Evolutionary conservation across 2,797 vertebrate genomes (phyloP).

Genomic region (Danio tinwini): DNA sequence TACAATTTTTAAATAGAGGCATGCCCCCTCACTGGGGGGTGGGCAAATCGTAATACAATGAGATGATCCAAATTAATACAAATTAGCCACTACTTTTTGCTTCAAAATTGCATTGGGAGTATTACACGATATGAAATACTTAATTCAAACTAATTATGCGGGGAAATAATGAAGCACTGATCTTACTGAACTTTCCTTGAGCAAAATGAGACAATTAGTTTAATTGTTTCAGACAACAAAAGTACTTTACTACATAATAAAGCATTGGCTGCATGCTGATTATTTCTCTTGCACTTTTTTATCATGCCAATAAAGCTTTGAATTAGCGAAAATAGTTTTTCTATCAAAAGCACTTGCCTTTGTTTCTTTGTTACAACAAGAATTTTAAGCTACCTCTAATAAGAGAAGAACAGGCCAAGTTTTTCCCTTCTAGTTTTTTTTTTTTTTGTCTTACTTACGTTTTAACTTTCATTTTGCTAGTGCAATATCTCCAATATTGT

Average conservation of each 20-base stretch:
- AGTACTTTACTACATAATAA: slow-evolving; percentile 34
- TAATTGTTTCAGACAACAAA: slow-evolving; percentile 42
- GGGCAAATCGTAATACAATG: too few species aligned
- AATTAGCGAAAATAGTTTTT: slow-evolving; percentile 30
- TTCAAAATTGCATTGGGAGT: too few species aligned
- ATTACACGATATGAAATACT: slow-evolving; percentile 23
- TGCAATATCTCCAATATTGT: slow-evolving; percentile 39
- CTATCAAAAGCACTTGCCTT: neutral
- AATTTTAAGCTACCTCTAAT: neutral
- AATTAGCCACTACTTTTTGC: too few species aligned
- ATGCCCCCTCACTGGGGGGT: too few species aligned
- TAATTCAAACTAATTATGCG: slow-evolving; percentile 3
- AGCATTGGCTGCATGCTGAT: slow-evolving; percentile 40
- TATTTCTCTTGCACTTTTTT: slow-evolving; percentile 33
- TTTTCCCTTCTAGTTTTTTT: neutral
- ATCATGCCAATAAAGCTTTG: slow-evolving; percentile 20
- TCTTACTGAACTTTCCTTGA: slow-evolving; percentile 23
- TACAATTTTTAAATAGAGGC: too few species aligned
- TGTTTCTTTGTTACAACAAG: neutral
- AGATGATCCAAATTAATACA: too few species aligned
- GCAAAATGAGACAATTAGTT: slow-evolving; percentile 32
- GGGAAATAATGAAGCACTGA: slow-evolving; percentile 10
- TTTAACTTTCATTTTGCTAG: slow-evolving; percentile 19
- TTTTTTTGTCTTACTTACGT: slow-evolving; percentile 5
- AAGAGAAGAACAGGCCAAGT: slow-evolving; percentile 25